phyloP scores from a whole-genome alignment of 2,888 invertebrate genomes.

The Siphlonurus alternatus region DNA sequence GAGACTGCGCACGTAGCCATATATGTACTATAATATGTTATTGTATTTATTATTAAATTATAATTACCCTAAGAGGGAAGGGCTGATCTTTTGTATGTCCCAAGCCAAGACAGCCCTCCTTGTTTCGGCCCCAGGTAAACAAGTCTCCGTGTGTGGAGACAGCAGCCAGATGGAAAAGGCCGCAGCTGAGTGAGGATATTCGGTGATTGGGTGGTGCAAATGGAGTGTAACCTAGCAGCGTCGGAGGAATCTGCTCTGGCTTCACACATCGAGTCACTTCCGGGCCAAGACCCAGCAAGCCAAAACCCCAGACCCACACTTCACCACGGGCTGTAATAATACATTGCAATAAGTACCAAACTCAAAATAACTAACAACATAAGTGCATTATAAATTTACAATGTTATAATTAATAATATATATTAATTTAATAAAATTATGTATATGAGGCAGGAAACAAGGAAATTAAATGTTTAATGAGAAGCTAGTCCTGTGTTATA shows the following conservation, averaged over 20 bases:
- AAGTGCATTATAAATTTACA: not conserved
- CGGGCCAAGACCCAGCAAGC: conserved; percentile 80
- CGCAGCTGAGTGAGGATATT: conserved; percentile 49
- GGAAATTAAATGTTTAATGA: too few relatives aligned
- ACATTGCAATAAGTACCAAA: not conserved
- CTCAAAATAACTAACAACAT: not conserved
- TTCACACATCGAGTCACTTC: conserved; percentile 41
- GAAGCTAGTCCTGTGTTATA: too few relatives aligned
- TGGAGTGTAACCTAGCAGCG: conserved; percentile 72
- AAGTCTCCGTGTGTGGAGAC: conserved; percentile 68
- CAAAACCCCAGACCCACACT: conserved; percentile 88
- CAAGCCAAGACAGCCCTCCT: conserved; percentile 66
- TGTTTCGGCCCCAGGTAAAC: conserved; percentile 85
- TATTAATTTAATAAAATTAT: conserved; percentile 6
- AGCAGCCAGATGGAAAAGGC: conserved; percentile 63
- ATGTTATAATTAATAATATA: conserved; percentile 2
- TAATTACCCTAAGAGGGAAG: conserved; percentile 62
- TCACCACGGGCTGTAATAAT: conserved; percentile 51
- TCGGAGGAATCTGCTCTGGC: conserved; percentile 58
- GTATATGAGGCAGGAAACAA: conserved; percentile 4
- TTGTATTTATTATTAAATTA: not conserved
- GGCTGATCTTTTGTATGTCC: conserved; percentile 64
- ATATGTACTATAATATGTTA: too few relatives aligned
- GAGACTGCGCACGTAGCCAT: too few relatives aligned
- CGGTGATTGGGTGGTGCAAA: conserved; percentile 46